Evolutionary conservation across 2,113 vertebrate genomes (phyloP).

Genomic region (rabbit (Oryctolagus cuniculus)): mOryCun1.1 NC_091438.1:36351501-36352000

Average conservation of each 20-base stretch:
- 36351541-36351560: not conserved
- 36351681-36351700: not conserved
- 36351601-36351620: not conserved
- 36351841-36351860: not conserved
- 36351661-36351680: not conserved
- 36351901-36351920: not conserved
- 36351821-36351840: not conserved
- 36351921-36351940: no score
- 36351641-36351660: not conserved
- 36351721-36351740: not conserved
- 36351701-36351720: not conserved
- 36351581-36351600: not conserved
- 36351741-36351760: not conserved
- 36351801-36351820: not conserved
- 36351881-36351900: not conserved
- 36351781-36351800: not conserved
- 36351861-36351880: not conserved
- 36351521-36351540: not conserved
- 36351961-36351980: not conserved
- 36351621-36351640: not conserved
- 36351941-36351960: not conserved
- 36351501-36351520: fast-evolving
- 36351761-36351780: no score
- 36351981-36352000: not conserved
- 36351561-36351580: not conserved